Evolutionary conservation across 2,797 vertebrate genomes (phyloP).

Genomic region (Diplodus sargus): DNA sequence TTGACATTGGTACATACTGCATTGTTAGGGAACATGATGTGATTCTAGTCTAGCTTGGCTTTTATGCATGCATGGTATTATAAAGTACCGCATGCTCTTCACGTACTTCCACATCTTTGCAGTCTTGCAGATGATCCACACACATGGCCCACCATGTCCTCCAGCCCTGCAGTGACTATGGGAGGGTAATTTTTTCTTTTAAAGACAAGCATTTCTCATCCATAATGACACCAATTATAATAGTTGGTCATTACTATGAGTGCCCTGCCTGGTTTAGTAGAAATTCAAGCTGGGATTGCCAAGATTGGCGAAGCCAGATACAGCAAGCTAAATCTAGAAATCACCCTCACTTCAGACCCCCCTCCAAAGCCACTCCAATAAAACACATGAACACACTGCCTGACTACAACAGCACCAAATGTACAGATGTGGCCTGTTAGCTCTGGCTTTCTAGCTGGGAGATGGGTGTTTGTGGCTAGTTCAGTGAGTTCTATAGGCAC

Average conservation of each 20-base stretch:
- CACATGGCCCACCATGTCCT: neutral
- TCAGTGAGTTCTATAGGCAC: too few species aligned
- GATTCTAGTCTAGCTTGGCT: slow-evolving; percentile 5
- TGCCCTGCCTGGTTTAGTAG: neutral
- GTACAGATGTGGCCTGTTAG: too few species aligned
- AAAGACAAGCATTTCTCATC: neutral
- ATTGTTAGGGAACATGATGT: neutral
- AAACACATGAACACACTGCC: too few species aligned
- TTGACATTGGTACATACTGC: neutral
- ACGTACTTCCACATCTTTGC: neutral
- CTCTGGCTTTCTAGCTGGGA: too few species aligned
- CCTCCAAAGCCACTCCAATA: too few species aligned
- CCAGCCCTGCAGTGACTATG: neutral
- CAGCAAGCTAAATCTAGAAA: too few species aligned
- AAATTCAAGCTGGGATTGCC: neutral
- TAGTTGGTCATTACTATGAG: neutral
- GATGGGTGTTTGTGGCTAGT: too few species aligned
- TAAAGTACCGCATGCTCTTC: neutral
- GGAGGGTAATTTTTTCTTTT: neutral
- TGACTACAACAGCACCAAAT: too few species aligned
- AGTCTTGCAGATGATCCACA: neutral
- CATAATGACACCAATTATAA: neutral
- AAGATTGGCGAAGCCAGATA: too few species aligned
- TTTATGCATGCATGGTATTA: neutral
- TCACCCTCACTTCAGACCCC: too few species aligned